Base-by-base conservation (phyloP, 2,113 vertebrate species). In the Baryphthengus martii region DNA sequence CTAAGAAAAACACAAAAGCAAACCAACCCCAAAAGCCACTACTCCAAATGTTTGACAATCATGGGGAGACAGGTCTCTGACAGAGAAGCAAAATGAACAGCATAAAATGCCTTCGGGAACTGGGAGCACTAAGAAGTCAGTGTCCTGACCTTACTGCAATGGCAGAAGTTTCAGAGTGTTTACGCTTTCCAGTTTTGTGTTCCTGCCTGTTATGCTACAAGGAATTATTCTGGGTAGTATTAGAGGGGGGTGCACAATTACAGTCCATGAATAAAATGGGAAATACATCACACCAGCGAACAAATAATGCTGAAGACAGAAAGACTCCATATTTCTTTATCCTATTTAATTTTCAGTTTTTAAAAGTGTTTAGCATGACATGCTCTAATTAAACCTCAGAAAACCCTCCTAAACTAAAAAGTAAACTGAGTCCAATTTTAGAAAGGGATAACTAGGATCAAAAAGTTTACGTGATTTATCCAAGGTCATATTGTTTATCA, bases 21-120 rank as follows among this genome's bases (percentile, higher is more conserved):
- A n/a, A n/a, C n/a, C n/a, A n/a, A n/a, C n/a, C n/a, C n/a, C n/a
- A n/a, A n/a, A n/a, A n/a, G n/a, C n/a, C n/a, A n/a, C 70, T 82
- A 70, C 70, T 94, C 62, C 66, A 92, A 93, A 94, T 73, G 37
- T 73, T 95, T 95, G 92, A 88, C 73, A 76, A 85, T 93, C 90
- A 67, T 79, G 40, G 79, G 68, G 93, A 95, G 90, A 91, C 66
- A 94, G 73, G n/a, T 89, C 65, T 94, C 85, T 92, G 78, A 96
- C 95, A 96, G 93, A 96, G 93, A 96, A 97, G 79, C 45, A 97
- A 97, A 97, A 95, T 81, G 80, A 97, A 90, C 66, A 92, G 39
- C 82, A 97, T 96, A 97, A 98, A 96, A 53, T 97, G 66, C 91
- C 81, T 61, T 91, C 82, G 92, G 92, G 52, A 98, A 23, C 45